A percentile compares a stretch with the other conserved stretches of the same genome.
These are phyloP conservation scores for Anolis carolinensis DNA, from an alignment of 2,113 vertebrate genomes.

Conservation along the genomic window DNA sequence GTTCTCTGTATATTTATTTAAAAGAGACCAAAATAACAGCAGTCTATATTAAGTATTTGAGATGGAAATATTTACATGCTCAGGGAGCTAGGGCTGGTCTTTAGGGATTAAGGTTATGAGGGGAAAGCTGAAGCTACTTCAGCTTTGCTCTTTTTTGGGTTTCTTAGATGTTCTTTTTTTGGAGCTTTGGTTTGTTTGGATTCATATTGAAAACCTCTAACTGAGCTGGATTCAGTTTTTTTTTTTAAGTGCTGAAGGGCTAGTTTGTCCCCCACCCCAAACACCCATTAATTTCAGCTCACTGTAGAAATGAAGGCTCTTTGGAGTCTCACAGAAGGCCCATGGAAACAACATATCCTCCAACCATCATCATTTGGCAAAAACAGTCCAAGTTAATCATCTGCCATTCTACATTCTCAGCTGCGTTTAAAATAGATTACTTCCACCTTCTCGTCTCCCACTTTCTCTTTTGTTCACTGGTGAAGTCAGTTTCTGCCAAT, in stretches of 20 bases:
- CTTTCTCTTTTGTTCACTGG: not conserved
- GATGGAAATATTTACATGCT: not conserved
- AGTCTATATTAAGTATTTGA: not conserved
- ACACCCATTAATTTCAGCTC: too few species aligned
- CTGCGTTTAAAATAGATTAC: too few species aligned
- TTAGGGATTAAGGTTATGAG: not conserved
- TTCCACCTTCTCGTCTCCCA: not conserved
- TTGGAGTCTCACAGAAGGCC: too few species aligned
- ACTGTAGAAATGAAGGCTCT: too few species aligned
- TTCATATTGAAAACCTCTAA: not conserved
- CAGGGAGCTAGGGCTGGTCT: too few species aligned
- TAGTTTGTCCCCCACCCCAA: too few species aligned
- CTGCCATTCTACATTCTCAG: too few species aligned
- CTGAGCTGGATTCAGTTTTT: not conserved
- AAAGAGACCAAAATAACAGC: not conserved
- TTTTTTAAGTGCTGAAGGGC: not conserved
- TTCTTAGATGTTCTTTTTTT: not conserved
- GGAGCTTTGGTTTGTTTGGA: not conserved
- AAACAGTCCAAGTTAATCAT: too few species aligned
- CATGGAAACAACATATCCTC: too few species aligned
- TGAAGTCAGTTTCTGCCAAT: too few species aligned
- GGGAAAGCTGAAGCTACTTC: not conserved
- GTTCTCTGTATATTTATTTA: not conserved
- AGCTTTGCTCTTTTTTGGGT: too few species aligned
- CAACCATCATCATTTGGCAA: too few species aligned